phyloP scores from a whole-genome alignment of 2,888 invertebrate species.

The Xylocampa areola region DNA sequence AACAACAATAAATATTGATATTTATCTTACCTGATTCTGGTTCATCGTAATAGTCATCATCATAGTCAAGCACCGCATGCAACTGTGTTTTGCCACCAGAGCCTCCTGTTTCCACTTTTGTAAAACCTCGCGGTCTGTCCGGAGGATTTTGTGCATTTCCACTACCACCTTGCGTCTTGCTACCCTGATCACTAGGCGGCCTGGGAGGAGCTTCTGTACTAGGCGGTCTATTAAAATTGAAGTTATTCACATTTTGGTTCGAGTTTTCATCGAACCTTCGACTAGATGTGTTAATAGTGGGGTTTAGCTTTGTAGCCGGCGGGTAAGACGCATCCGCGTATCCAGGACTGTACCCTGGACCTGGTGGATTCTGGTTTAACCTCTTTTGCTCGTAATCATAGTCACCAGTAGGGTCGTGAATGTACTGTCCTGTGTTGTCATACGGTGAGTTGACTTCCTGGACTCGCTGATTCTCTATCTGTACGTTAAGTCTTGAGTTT shows the following conservation, averaged over 20 bases:
- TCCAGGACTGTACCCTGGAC: constrained; percentile 76
- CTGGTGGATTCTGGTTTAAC: constrained; percentile 69
- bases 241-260: constrained; percentile 81
- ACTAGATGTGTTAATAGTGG: constrained; percentile 83
- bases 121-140: constrained; percentile 91
- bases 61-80: constrained; percentile 93
- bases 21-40: constrained; percentile 83
- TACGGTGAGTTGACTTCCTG: constrained; percentile 78
- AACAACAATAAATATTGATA: not conserved
- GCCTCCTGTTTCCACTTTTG: constrained; percentile 90
- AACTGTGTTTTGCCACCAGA: constrained; percentile 91
- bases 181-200: constrained; percentile 71
- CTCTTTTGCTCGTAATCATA: constrained; percentile 85
- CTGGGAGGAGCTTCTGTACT: constrained; percentile 69
- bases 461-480: constrained; percentile 82
- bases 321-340: constrained; percentile 80
- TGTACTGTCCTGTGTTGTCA: constrained; percentile 83
- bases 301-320: constrained; percentile 73
- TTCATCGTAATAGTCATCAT: constrained; percentile 91
- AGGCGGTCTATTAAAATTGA: constrained; percentile 74
- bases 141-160: constrained; percentile 78
- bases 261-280: constrained; percentile 78
- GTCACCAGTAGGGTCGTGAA: constrained; percentile 85
- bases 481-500: constrained; percentile 79
- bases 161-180: constrained; percentile 88